Conservation (phyloP, 2,888 invertebrate species). For the Saturnia japonica region DNA sequence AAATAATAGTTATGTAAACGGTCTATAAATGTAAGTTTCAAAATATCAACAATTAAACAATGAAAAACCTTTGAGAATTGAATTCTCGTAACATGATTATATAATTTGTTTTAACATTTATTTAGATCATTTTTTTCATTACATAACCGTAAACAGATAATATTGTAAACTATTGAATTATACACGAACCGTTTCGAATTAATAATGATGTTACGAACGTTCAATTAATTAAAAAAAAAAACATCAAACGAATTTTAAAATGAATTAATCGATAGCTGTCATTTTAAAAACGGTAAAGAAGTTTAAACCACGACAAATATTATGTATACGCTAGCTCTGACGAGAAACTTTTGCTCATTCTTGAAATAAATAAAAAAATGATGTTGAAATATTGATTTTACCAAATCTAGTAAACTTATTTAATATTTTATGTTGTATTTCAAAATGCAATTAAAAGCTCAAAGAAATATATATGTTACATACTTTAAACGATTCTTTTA, state of each 20-base stretch:
- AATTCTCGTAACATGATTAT: slow-evolving; percentile 41
- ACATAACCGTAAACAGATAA: slow-evolving; percentile 24
- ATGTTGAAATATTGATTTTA: slow-evolving; percentile 86
- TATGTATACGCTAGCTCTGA: slow-evolving; percentile 89
- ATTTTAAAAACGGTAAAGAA: slow-evolving; percentile 49
- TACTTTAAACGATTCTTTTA: slow-evolving; percentile 80
- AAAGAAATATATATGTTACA: slow-evolving; percentile 93
- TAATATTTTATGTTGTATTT: slow-evolving; percentile 92
- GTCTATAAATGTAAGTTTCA: slow-evolving; percentile 67
- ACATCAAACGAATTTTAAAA: slow-evolving; percentile 38
- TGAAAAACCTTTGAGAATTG: slow-evolving; percentile 36
- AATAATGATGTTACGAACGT: slow-evolving; percentile 37
- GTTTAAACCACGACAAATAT: slow-evolving; percentile 82
- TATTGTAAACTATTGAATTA: slow-evolving; percentile 30
- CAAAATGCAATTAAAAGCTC: slow-evolving; percentile 92
- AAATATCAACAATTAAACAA: slow-evolving; percentile 55
- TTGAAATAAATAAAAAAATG: slow-evolving; percentile 62
- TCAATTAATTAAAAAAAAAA: slow-evolving; percentile 34
- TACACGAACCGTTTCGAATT: not conserved
- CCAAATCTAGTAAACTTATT: slow-evolving; percentile 90
- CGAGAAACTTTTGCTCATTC: slow-evolving; percentile 84
- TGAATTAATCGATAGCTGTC: slow-evolving; percentile 48
- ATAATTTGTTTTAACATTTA: slow-evolving; percentile 32
- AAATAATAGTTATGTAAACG: slow-evolving; percentile 71
- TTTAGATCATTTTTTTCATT: slow-evolving; percentile 20